These are phyloP conservation scores for Spinibarbus caldwelli DNA, from an alignment of 2,797 vertebrate genomes.

Conservation along the genomic window DNA sequence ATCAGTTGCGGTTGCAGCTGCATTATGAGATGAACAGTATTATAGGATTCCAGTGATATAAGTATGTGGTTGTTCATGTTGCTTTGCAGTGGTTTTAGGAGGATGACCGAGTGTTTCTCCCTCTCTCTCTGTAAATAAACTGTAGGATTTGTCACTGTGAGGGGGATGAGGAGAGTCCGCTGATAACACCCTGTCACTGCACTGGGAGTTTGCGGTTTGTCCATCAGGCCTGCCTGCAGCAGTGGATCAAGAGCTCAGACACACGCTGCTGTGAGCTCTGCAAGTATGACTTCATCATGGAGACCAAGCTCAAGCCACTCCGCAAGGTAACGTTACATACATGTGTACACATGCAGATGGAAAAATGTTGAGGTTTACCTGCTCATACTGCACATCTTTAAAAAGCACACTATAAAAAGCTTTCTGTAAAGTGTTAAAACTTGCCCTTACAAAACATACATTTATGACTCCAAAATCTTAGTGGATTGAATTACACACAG, in stretches of 20 bases:
- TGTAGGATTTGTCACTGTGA: slow-evolving; percentile 98
- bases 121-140: slow-evolving; percentile 39
- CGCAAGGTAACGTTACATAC: slow-evolving; percentile 81
- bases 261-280: slow-evolving; percentile 98
- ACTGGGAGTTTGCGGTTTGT: slow-evolving; percentile 94
- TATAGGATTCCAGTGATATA: neutral
- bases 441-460: neutral
- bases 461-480: no score
- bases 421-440: neutral
- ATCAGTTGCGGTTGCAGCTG: neutral
- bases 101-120: slow-evolving; percentile 25
- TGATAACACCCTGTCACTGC: slow-evolving; percentile 95
- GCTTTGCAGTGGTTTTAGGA: slow-evolving; percentile 6
- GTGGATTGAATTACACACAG: no score
- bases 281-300: slow-evolving; percentile 98
- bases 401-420: neutral
- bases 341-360: slow-evolving; percentile 92
- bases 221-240: slow-evolving; percentile 94
- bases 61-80: slow-evolving; percentile 23
- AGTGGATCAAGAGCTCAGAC: slow-evolving; percentile 99
- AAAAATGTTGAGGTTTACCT: slow-evolving; percentile 86
- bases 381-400: slow-evolving; percentile 74
- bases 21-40: neutral
- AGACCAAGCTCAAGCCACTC: slow-evolving; percentile 95
- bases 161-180: slow-evolving; percentile 91